Base-by-base conservation (phyloP, 2,797 vertebrate species). In the Diplodus puntazzo region DNA sequence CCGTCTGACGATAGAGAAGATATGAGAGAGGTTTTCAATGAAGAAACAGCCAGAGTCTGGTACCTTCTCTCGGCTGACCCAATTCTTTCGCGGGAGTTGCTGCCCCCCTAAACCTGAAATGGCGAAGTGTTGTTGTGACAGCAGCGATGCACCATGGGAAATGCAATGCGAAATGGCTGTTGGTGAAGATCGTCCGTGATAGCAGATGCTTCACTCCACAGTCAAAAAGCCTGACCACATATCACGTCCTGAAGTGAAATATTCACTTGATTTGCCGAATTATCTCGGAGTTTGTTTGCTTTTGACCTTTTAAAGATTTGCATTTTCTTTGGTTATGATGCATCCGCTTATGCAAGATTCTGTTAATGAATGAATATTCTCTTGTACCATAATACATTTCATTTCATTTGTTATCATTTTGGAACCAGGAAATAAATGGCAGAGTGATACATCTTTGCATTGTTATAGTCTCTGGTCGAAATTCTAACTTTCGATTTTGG, bases 61-160 rank as follows among this genome's bases (percentile, higher is more conserved):
- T 23, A 11, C 54, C 81, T 78, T 63, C 10, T 62, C 53, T 70
- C 4, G 2, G 46, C 49, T 95, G 91, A 95, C 94, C 93, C 73
- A 92, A 68, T 92, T 92, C 74, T 63, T 82, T 49, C 63, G 81
- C 75, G 9, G 75, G 82, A 87, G 73, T 77, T 85, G 50, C 62
- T 16, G 43, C 74, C 80, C 84, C 74, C 76, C 73, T 71, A 14
- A 72, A 54, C 52, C 88, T 88, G 92, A 94, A 95, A 96, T 96
- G 95, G 95, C 95, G 94, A 89, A 81, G 85, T 89, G 92, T 94
- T 94, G 93, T 94, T 94, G 82, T 93, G 85, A 92, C 77, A 77
- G 83, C 52, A 18, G 89, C 79, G 69, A 11, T 88, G 94, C 91
- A 92, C 73, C 55, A 64, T 94, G 93, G 93, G 91, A 90, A 81